phyloP scores from a whole-genome alignment of 2,113 vertebrate genomes.

The Callipepla californica region DNA sequence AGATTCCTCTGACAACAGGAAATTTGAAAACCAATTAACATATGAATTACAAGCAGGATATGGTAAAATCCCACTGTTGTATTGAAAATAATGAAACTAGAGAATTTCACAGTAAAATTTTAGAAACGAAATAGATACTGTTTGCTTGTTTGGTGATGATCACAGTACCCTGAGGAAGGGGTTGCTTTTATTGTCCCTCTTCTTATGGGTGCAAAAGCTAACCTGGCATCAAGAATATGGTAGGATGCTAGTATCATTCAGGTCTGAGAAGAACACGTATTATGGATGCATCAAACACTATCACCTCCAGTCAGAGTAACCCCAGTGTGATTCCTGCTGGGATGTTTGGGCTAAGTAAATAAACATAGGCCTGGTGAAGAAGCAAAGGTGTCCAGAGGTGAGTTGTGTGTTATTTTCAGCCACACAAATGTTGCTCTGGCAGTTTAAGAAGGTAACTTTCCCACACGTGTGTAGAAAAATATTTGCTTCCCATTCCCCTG shows the following conservation, averaged over 20 bases:
- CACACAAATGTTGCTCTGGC: neutral
- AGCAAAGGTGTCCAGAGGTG: neutral
- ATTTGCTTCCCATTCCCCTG: neutral
- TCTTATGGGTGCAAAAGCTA: neutral
- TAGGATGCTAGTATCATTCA: neutral
- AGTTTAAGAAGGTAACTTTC: neutral
- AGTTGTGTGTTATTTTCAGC: neutral
- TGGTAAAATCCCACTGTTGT: neutral
- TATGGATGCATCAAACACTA: neutral
- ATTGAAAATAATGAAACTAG: neutral
- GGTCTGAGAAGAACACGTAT: neutral
- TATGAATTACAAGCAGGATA: neutral
- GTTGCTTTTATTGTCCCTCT: neutral
- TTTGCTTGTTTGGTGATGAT: neutral
- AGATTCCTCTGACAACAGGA: neutral
- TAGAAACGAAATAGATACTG: neutral
- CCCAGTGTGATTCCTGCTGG: neutral
- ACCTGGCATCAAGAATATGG: neutral
- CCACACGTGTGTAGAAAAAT: fast-evolving
- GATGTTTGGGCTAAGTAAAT: neutral
- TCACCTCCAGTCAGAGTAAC: neutral
- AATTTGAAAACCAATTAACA: neutral
- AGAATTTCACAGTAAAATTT: neutral
- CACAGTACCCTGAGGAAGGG: neutral
- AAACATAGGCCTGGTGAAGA: neutral